phyloP scores from a whole-genome alignment of 2,888 invertebrate species.

The Rugalucina vietnamica region DNA sequence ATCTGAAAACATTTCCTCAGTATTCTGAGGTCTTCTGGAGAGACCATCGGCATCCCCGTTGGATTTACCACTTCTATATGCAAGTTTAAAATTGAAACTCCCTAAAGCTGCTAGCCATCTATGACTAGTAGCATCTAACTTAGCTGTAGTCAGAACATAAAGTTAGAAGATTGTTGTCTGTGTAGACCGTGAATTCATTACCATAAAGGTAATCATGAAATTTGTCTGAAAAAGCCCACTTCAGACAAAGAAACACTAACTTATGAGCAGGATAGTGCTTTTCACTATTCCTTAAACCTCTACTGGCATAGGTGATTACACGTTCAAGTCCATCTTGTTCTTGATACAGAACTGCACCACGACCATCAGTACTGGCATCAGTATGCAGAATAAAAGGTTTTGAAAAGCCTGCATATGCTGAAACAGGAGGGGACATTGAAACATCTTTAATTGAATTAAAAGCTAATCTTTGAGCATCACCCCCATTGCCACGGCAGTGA shows the following conservation, averaged over 20 bases:
- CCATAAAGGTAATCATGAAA: slow-evolving; percentile 47
- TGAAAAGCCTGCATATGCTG: slow-evolving; percentile 43
- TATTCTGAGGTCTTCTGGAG: slow-evolving; percentile 53
- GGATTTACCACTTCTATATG: slow-evolving; percentile 25
- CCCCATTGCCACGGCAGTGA: slow-evolving; percentile 29
- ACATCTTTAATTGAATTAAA: slow-evolving; percentile 25
- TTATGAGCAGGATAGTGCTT: slow-evolving; percentile 42
- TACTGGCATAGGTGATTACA: slow-evolving; percentile 34
- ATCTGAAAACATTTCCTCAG: slow-evolving; percentile 12
- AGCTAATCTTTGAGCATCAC: slow-evolving; percentile 5
- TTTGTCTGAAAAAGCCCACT: slow-evolving; percentile 43
- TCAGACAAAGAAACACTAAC: slow-evolving; percentile 37
- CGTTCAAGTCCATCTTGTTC: slow-evolving; percentile 29
- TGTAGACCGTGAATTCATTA: no score
- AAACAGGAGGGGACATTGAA: slow-evolving; percentile 23
- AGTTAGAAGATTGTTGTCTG: slow-evolving; percentile 45
- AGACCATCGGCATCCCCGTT: slow-evolving; percentile 44
- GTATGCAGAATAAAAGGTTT: slow-evolving; percentile 30
- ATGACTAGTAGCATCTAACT: slow-evolving; percentile 44
- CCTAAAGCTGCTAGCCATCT: slow-evolving; percentile 36
- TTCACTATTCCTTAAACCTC: slow-evolving; percentile 23
- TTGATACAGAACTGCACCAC: slow-evolving; percentile 41
- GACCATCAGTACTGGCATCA: slow-evolving; percentile 28
- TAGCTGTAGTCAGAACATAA: slow-evolving; percentile 36
- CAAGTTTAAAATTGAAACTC: slow-evolving; percentile 34